phyloP scores from a whole-genome alignment of 1,140 invertebrate species.

The Dreissena rostriformis region DNA sequence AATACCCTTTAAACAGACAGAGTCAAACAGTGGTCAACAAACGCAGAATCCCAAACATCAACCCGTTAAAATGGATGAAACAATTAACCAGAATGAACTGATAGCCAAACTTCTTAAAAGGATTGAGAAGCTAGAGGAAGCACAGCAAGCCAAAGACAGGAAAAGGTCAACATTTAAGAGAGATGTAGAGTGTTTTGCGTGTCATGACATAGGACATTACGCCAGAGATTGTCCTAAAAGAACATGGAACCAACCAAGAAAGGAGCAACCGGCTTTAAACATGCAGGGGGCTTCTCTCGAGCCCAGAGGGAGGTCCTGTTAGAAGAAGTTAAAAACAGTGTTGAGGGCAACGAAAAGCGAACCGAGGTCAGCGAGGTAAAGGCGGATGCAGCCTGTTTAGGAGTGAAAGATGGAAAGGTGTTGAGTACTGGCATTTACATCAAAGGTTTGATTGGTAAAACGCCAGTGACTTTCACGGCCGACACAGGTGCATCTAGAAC shows the following conservation, averaged over 20 bases:
- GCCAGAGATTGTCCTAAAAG: conserved; percentile 11
- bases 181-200: neutral
- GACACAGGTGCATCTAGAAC: conserved; percentile 8
- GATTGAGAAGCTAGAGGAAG: neutral
- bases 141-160: neutral
- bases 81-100: neutral
- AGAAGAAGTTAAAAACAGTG: neutral
- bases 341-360: neutral
- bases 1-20: neutral
- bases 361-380: neutral
- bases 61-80: neutral
- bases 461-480: conserved; percentile 2
- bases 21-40: neutral
- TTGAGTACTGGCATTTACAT: neutral
- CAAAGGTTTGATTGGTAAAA: neutral
- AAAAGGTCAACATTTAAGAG: neutral
- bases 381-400: neutral
- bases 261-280: neutral
- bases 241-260: neutral
- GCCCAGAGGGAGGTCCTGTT: conserved; percentile 11
- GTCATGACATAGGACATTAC: neutral
- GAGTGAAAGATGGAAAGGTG: neutral
- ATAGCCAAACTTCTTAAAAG: neutral
- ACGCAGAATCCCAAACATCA: too few species aligned
- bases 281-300: conserved; percentile 11